Evolutionary conservation across 2,888 invertebrate species (phyloP).

Genomic region (Auanema freiburgensis): DNA sequence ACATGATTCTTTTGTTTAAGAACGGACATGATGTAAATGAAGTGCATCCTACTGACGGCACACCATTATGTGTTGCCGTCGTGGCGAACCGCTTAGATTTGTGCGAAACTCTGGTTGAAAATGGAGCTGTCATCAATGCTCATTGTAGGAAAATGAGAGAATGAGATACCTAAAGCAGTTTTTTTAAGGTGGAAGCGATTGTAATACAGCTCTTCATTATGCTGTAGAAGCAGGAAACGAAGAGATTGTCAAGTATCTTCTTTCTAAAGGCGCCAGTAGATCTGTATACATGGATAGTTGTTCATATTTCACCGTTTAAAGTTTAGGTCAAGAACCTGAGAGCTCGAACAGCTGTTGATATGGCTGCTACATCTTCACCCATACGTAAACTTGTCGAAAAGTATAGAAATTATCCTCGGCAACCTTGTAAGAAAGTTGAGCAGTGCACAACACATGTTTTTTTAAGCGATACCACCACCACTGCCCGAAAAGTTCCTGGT

Average conservation of each 20-base stretch:
- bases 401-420: constrained; percentile 12
- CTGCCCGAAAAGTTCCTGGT: constrained; percentile 26
- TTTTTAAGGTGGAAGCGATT: constrained; percentile 23
- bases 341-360: constrained; percentile 1
- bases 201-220: constrained; percentile 33
- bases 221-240: constrained; percentile 24
- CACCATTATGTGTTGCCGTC: constrained; percentile 33
- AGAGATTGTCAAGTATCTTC: constrained; percentile 29
- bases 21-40: constrained; percentile 37
- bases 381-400: constrained; percentile 11
- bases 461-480: constrained; percentile 32
- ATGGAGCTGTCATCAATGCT: constrained; percentile 40
- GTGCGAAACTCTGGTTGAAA: constrained; percentile 30
- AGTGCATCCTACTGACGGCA: constrained; percentile 24
- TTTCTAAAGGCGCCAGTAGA: constrained; percentile 38
- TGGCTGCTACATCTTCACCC: constrained; percentile 12
- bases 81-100: constrained; percentile 23
- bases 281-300: constrained; percentile 10
- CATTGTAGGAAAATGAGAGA: constrained; percentile 20
- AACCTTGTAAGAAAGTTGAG: constrained; percentile 7
- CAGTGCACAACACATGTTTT: not conserved
- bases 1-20: constrained; percentile 7
- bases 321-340: constrained; percentile 11
- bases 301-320: not conserved
- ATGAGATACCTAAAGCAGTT: not conserved